These are phyloP conservation scores for Tetrao urogallus DNA, from an alignment of 2,113 vertebrate species.

Conservation along the genomic window DNA sequence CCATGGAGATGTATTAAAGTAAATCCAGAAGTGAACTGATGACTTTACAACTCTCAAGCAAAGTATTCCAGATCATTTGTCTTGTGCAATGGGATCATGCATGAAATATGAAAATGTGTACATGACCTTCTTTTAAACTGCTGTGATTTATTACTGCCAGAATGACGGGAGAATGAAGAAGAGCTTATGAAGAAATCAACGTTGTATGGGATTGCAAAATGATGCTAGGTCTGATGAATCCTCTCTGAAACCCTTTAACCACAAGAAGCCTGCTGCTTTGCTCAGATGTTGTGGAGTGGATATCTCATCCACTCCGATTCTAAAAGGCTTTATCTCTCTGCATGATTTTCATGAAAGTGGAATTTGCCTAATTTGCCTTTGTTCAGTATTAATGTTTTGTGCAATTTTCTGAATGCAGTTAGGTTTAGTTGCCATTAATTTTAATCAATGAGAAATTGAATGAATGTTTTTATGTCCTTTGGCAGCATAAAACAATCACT, in stretches of 20 bases:
- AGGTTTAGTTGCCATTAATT: background rate
- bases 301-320: background rate
- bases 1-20: constrained; percentile 29
- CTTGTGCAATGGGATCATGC: background rate
- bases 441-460: background rate
- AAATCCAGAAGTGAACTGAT: constrained; percentile 44
- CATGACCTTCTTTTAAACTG: constrained; percentile 59
- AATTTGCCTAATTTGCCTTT: background rate
- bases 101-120: constrained; percentile 58
- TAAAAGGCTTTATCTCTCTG: background rate
- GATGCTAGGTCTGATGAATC: background rate
- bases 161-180: constrained; percentile 26
- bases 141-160: constrained; percentile 49
- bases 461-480: background rate
- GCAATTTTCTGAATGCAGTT: background rate
- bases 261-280: constrained; percentile 33
- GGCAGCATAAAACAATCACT: background rate
- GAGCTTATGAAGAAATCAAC: constrained; percentile 15
- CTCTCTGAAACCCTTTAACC: constrained; percentile 46
- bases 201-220: constrained; percentile 46
- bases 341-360: background rate
- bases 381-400: background rate
- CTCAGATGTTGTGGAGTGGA: background rate
- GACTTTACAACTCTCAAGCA: constrained; percentile 53
- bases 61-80: constrained; percentile 13